A percentile compares a stretch with the other conserved stretches of the same genome.
phyloP scores from a whole-genome alignment of 2,888 invertebrate species.

The Oxyteleia sp. region DNA sequence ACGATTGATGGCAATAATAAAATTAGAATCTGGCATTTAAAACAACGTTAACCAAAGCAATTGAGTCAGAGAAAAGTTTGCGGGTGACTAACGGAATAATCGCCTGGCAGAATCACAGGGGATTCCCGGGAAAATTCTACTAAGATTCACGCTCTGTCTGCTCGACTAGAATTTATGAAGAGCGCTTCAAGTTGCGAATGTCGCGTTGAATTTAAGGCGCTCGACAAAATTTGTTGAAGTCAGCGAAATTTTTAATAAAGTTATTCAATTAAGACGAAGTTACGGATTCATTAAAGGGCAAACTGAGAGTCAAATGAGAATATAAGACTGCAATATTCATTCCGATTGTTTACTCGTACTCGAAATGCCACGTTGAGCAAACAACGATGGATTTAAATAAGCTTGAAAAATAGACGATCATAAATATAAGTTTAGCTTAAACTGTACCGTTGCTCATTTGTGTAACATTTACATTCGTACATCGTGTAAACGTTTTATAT shows the following conservation, averaged over 20 bases:
- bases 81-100: neutral
- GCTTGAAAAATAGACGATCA: neutral
- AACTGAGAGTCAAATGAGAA: neutral
- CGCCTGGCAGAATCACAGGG: neutral
- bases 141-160: neutral
- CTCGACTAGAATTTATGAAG: conserved; percentile 7
- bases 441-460: too few relatives aligned
- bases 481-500: too few relatives aligned
- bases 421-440: too few relatives aligned
- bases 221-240: neutral
- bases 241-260: conserved; percentile 8
- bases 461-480: too few relatives aligned
- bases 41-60: too few relatives aligned
- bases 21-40: too few relatives aligned
- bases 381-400: neutral
- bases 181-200: neutral
- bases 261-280: conserved; percentile 8
- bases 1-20: too few relatives aligned
- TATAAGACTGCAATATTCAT: neutral
- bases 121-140: conserved; percentile 13
- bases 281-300: neutral
- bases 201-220: neutral
- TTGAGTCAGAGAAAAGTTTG: neutral
- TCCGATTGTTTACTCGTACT: neutral
- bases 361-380: neutral